Evolutionary conservation across 1,140 invertebrate species (phyloP), one percentile per base, ranked within the genome.

Genomic region (Lamellibrachia luymesi): DNA sequence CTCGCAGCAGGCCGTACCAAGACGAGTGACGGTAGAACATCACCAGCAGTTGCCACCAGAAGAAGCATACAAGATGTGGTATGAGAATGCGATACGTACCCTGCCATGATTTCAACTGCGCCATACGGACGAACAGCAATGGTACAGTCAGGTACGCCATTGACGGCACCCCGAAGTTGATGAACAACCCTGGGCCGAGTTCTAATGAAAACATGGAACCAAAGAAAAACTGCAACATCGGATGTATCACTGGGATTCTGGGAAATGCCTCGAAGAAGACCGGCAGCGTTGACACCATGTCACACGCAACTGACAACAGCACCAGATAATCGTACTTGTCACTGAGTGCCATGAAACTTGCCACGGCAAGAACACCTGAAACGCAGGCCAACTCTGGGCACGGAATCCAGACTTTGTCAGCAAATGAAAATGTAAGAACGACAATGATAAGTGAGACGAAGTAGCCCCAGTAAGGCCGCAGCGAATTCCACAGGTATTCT

Each of bases 61-160:
- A 93, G 90, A 93, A 93, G 51, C 93, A 93, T 13, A 93, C 93
- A 4, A 93, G 92, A 64, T 93, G 93, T 27, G 93, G 93, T 56
- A 93, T 93, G 64, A 93, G 64, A 50, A 93, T 90, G n/a, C 92
- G 92, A 90, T 93, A 93, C 51, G 93, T 93, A 6, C 93, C 93
- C 17, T 27, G n/a, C 92, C 93, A 92, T 50, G 92, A 92, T 7
- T 93, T 92, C 50, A 25, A n/a, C 89, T 93, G 50, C 10, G 93
- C 93, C 93, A 93, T 93, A 50, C 91, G 56, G 80, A 93, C n/a
- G 80, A 93, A 93, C 38, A 93, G 92, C 49, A 93, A 27, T 17
- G 93, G 92, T 50, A 92, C 92, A 50, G 93, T 50, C 2, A 92
- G 80, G 38, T 91, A 93, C 25, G 93, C 92, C 27, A 93, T 49